These are phyloP conservation scores for Protaetia brevitarsis DNA, from an alignment of 1,140 invertebrate species.

Conservation along the genomic window DNA sequence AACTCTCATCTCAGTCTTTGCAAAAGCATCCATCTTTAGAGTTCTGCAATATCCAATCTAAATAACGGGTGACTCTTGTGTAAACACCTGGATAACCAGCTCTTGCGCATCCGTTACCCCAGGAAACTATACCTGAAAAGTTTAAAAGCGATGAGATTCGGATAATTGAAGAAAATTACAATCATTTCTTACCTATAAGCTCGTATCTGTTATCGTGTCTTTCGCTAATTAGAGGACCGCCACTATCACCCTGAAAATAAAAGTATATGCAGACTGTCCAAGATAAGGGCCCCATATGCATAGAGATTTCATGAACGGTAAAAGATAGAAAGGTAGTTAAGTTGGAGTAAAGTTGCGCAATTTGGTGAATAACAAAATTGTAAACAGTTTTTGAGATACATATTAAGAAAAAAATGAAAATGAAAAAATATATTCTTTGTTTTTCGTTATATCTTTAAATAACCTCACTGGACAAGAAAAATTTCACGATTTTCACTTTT, in stretches of 20 bases:
- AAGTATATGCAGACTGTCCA: too few relatives aligned
- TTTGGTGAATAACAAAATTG: not conserved
- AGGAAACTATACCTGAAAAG: conserved; percentile 50
- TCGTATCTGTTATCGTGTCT: conserved; percentile 72
- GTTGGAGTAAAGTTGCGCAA: not conserved
- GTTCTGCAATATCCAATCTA: conserved; percentile 73
- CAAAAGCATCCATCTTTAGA: conserved; percentile 72
- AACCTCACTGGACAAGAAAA: too few relatives aligned
- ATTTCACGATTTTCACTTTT: too few relatives aligned
- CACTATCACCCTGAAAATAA: conserved; percentile 78
- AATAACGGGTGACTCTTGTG: conserved; percentile 70
- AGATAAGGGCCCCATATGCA: too few relatives aligned
- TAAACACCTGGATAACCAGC: conserved; percentile 77
- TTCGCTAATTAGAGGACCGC: conserved; percentile 77
- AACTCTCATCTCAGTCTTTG: conserved; percentile 24
- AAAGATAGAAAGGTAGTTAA: too few relatives aligned
- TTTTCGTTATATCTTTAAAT: too few relatives aligned
- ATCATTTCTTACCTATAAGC: conserved; percentile 68
- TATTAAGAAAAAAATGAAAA: too few relatives aligned
- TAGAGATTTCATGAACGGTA: too few relatives aligned
- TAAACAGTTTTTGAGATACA: not conserved
- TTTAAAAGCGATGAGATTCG: not conserved
- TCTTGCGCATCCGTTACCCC: conserved; percentile 64
- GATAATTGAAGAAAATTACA: not conserved
- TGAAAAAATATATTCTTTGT: too few relatives aligned